These are phyloP conservation scores for Panthera uncia DNA, from an alignment of 2,113 vertebrate species.

Conservation along the genomic window DNA sequence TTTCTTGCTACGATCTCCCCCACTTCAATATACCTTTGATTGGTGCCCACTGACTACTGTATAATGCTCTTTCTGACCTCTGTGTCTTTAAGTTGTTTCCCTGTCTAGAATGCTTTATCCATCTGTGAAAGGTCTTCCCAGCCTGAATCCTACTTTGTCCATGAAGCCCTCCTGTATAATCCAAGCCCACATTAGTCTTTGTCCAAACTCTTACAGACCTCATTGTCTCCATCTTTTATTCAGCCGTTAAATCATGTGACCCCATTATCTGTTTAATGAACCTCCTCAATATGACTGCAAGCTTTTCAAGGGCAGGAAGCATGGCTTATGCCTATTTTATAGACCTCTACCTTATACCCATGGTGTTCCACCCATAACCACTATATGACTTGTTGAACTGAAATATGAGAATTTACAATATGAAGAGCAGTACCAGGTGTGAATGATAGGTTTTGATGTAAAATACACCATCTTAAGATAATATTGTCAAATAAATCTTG, in stretches of 20 bases:
- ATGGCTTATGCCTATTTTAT: conserved; percentile 33
- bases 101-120: conserved; percentile 21
- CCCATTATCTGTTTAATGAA: conserved; percentile 55
- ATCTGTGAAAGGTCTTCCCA: conserved; percentile 26
- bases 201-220: conserved; percentile 20
- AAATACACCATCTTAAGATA: conserved; percentile 34
- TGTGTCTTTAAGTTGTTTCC: conserved; percentile 13
- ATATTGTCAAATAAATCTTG: conserved; percentile 30
- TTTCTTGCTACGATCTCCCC: not conserved
- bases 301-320: conserved; percentile 43
- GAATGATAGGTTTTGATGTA: not conserved
- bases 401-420: conserved; percentile 54
- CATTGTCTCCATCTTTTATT: conserved; percentile 44
- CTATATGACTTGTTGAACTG: conserved; percentile 19
- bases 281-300: conserved; percentile 39
- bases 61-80: conserved; percentile 42
- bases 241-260: conserved; percentile 13
- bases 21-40: conserved; percentile 31
- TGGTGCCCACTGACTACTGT: not conserved
- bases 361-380: not conserved
- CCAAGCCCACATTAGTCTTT: not conserved
- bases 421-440: conserved; percentile 4
- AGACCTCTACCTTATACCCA: not conserved
- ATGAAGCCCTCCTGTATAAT: not conserved
- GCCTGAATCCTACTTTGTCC: not conserved